A percentile compares a stretch with the other conserved stretches of the same genome.
These are phyloP conservation scores for Cottoperca gobio DNA, from an alignment of 2,797 vertebrate genomes.

Conservation along the genomic window DNA sequence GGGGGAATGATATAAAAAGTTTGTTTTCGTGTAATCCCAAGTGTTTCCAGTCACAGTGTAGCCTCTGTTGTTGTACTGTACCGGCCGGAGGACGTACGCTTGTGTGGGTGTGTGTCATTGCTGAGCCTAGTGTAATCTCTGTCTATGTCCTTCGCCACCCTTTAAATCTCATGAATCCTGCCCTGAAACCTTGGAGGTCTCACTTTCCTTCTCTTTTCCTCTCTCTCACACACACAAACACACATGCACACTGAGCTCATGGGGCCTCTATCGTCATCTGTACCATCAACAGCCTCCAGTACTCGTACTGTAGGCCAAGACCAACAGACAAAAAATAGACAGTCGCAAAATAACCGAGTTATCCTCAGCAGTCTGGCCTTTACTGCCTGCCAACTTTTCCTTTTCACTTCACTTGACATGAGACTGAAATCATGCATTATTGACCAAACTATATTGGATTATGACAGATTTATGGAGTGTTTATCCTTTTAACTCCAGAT, in stretches of 20 bases:
- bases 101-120: constrained; percentile 19
- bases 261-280: constrained; percentile 58
- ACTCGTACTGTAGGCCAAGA: constrained; percentile 68
- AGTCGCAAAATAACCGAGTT: constrained; percentile 69
- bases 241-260: constrained; percentile 37
- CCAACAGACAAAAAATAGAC: constrained; percentile 78
- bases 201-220: constrained; percentile 11
- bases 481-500: constrained; percentile 50
- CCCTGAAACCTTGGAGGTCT: constrained; percentile 47
- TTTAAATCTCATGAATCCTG: constrained; percentile 54
- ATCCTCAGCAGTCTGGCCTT: constrained; percentile 63
- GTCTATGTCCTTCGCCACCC: constrained; percentile 36
- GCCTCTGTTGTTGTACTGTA: constrained; percentile 17
- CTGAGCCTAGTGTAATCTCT: constrained; percentile 42
- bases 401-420: constrained; percentile 62
- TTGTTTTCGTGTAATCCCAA: constrained; percentile 44
- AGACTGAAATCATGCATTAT: constrained; percentile 60
- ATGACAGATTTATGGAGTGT: constrained; percentile 55
- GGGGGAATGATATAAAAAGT: constrained; percentile 31
- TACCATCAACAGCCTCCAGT: constrained; percentile 62
- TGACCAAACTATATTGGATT: constrained; percentile 39
- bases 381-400: constrained; percentile 62
- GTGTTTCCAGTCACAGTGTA: constrained; percentile 38
- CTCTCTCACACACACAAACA: constrained; percentile 35
- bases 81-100: neutral